These are phyloP conservation scores for Zootoca vivipara DNA, from an alignment of 2,113 vertebrate species.

Conservation along the genomic window DNA sequence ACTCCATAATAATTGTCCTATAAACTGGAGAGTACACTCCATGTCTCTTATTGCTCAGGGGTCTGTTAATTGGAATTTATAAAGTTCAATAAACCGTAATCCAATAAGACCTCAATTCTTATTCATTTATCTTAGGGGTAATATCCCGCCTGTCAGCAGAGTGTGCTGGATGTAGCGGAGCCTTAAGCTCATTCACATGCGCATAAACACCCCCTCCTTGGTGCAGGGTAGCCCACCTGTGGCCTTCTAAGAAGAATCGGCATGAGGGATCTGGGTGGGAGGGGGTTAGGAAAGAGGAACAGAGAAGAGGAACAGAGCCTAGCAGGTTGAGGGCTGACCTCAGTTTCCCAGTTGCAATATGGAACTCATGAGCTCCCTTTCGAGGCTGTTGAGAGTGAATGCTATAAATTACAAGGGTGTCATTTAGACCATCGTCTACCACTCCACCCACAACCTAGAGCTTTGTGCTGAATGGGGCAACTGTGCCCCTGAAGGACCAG, in stretches of 20 bases:
- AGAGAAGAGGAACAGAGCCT: neutral
- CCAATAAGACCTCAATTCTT: slow-evolving; percentile 84
- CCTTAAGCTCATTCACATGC: slow-evolving; percentile 33
- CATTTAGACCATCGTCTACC: neutral
- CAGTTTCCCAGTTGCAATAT: neutral
- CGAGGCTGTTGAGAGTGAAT: neutral
- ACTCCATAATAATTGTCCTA: slow-evolving; percentile 80
- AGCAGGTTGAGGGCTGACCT: neutral
- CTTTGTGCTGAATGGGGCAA: no score
- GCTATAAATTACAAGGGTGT: neutral
- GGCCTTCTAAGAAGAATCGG: neutral
- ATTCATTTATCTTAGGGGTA: slow-evolving; percentile 85
- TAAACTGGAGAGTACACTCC: slow-evolving; percentile 77
- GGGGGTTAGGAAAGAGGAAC: neutral
- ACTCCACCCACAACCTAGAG: no score
- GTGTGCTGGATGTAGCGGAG: slow-evolving; percentile 53
- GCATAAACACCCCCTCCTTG: slow-evolving; percentile 36
- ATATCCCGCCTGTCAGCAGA: slow-evolving; percentile 72
- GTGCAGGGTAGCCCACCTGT: neutral
- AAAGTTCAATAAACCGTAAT: slow-evolving; percentile 88
- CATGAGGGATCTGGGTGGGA: neutral
- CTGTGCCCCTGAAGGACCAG: no score
- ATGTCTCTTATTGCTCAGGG: slow-evolving; percentile 81
- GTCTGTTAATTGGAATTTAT: slow-evolving; percentile 87
- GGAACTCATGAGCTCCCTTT: no score